Evolutionary conservation across 64 coral and sea anemone genomes (phyloP).

Genomic region (Montipora foliosa): DNA sequence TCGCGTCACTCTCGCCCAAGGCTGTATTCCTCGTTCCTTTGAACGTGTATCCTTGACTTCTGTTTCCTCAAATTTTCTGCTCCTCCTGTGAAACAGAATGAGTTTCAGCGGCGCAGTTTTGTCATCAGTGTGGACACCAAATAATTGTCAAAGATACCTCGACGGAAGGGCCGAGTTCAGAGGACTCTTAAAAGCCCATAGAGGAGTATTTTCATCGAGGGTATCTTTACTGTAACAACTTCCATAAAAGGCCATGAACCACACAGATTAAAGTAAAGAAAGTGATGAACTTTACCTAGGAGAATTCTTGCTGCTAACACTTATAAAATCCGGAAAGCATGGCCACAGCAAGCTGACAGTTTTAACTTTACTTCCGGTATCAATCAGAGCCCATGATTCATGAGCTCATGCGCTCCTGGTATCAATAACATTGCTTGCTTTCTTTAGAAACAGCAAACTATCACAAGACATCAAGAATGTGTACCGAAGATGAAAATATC

Average conservation of each 20-base stretch:
- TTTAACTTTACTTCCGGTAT: too few relatives aligned
- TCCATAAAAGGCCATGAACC: too few relatives aligned
- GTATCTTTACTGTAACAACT: not conserved
- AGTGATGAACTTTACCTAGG: not conserved
- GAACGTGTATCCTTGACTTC: not conserved
- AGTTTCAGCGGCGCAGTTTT: not conserved
- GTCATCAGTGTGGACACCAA: not conserved
- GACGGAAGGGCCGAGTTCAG: not conserved
- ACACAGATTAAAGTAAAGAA: too few relatives aligned
- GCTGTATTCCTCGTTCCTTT: not conserved
- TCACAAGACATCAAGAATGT: too few relatives aligned
- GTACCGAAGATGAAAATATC: too few relatives aligned
- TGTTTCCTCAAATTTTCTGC: not conserved
- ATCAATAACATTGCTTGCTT: too few relatives aligned
- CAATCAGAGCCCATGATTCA: too few relatives aligned
- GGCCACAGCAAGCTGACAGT: too few relatives aligned
- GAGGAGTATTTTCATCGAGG: constrained; percentile 30
- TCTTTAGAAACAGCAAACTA: too few relatives aligned
- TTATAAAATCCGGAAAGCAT: too few relatives aligned
- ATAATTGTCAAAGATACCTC: not conserved
- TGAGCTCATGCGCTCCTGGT: too few relatives aligned
- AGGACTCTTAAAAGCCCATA: not conserved
- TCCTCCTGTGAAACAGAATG: constrained; percentile 6
- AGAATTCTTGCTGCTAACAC: too few relatives aligned
- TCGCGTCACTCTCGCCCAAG: not conserved